A percentile compares a stretch with the other conserved stretches of the same genome.
phyloP scores from a whole-genome alignment of 2,888 invertebrate genomes.

The Netelia inedita region DNA sequence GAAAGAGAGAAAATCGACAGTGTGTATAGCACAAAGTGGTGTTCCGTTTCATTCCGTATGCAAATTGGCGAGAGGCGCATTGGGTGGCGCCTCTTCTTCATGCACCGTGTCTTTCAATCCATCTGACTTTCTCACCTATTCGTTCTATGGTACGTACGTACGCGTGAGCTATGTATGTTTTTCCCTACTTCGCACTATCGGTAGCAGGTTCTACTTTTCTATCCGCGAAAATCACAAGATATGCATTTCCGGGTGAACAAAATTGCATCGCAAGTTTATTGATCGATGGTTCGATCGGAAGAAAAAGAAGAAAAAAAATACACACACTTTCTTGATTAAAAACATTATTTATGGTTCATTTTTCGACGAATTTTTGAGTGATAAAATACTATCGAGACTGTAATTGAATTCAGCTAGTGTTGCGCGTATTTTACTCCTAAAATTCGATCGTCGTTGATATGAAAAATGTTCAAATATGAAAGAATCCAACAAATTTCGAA shows the following conservation, averaged over 20 bases:
- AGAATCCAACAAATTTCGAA: conserved; percentile 10
- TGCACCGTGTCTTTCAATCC: conserved; percentile 53
- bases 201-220: conserved; percentile 44
- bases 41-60: conserved; percentile 78
- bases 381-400: neutral
- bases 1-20: conserved; percentile 8
- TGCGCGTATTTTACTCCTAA: neutral
- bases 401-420: neutral
- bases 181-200: conserved; percentile 5
- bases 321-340: neutral
- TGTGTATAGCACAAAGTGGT: conserved; percentile 50
- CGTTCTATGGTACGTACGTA: neutral
- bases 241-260: conserved; percentile 20
- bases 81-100: conserved; percentile 64
- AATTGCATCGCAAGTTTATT: neutral
- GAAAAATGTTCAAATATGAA: neutral
- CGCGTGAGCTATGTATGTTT: conserved; percentile 33
- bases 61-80: conserved; percentile 74
- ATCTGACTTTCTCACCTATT: conserved; percentile 50
- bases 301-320: neutral
- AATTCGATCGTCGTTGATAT: neutral
- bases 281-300: neutral
- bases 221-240: conserved; percentile 26
- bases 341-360: neutral
- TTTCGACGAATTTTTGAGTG: neutral